Evolutionary conservation across 2,888 invertebrate genomes (phyloP).

Genomic region (Petrophora chlorosata): DNA sequence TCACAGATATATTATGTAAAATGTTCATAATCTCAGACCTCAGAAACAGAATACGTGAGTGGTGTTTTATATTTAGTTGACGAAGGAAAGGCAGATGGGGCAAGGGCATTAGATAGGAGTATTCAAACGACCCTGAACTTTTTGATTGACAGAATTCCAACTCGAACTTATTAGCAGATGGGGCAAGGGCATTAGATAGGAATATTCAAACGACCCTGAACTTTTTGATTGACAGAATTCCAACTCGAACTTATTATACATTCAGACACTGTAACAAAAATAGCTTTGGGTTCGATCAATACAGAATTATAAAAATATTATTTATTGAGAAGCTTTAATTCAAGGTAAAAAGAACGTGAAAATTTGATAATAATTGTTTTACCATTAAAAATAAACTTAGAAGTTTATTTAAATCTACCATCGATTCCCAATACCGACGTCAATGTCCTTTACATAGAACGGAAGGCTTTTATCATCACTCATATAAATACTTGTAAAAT

Average conservation of each 20-base stretch:
- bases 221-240: conserved; percentile 61
- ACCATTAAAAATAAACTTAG: no score
- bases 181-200: conserved; percentile 59
- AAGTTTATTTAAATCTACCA: no score
- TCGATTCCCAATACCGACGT: conserved; percentile 8
- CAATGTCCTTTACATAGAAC: conserved; percentile 35
- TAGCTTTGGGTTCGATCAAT: conserved; percentile 6
- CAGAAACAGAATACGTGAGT: conserved; percentile 19
- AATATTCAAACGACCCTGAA: conserved; percentile 50
- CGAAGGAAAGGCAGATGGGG: conserved; percentile 54
- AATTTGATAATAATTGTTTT: no score
- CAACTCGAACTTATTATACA: conserved; percentile 38
- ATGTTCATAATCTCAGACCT: neutral
- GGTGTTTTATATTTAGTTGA: conserved; percentile 61
- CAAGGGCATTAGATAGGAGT: conserved; percentile 56
- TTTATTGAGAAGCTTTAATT: neutral
- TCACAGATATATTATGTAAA: neutral
- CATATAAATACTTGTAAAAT: conserved; percentile 1
- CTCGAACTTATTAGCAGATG: no score
- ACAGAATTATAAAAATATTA: no score
- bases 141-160: conserved; percentile 56
- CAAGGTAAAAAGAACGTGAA: no score
- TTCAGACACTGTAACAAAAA: conserved; percentile 23
- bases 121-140: conserved; percentile 56
- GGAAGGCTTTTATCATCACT: conserved; percentile 36